phyloP scores from a whole-genome alignment of 1,140 invertebrate genomes.

The Batillaria attramentaria region DNA sequence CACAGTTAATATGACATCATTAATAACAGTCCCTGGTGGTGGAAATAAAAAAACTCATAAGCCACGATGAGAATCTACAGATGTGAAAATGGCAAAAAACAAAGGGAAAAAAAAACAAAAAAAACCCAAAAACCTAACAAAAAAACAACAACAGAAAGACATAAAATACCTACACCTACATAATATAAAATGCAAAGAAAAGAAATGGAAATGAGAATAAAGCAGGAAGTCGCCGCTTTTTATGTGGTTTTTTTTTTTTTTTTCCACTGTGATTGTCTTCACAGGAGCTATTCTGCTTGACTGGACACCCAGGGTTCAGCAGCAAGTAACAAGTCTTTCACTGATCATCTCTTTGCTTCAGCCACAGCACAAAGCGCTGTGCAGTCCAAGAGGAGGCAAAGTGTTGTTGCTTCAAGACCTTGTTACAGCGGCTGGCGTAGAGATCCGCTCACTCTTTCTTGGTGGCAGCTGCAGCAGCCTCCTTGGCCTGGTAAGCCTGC shows the following conservation, averaged over 20 bases:
- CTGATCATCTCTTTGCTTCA: neutral
- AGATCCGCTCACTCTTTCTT: conserved; percentile 19
- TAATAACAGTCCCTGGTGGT: too few species aligned
- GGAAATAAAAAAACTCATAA: too few species aligned
- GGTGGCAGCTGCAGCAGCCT: conserved; percentile 66
- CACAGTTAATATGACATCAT: too few species aligned
- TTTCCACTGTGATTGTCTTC: too few species aligned
- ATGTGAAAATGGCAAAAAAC: neutral
- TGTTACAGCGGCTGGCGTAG: neutral
- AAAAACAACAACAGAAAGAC: neutral
- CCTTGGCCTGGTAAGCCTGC: conserved; percentile 96
- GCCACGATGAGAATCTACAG: too few species aligned
- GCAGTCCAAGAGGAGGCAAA: neutral
- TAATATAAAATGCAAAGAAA: neutral
- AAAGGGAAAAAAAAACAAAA: neutral
- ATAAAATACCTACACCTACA: neutral
- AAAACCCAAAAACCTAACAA: neutral
- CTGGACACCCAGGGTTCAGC: neutral
- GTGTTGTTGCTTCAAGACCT: neutral
- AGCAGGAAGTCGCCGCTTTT: neutral
- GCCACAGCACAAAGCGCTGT: neutral
- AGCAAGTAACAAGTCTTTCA: neutral
- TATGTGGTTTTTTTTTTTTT: conserved; percentile 24
- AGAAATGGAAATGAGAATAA: neutral
- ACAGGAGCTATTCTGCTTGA: too few species aligned